A percentile compares a stretch with the other conserved stretches of the same genome.
phyloP scores from a whole-genome alignment of 2,113 vertebrate genomes.

The Salminus brasiliensis region DNA sequence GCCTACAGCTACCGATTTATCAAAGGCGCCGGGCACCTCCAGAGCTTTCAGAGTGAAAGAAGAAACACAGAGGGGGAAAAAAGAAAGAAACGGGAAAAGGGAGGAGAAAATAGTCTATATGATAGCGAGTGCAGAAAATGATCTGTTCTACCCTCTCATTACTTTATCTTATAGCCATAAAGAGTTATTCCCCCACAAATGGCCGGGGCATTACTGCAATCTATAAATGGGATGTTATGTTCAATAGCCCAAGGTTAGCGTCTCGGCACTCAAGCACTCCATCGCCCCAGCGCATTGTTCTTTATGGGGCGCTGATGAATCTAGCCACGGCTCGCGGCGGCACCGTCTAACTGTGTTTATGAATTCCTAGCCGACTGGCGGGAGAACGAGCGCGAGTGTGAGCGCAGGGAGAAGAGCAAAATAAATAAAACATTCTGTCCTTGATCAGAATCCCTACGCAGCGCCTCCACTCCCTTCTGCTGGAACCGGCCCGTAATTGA shows the following conservation, averaged over 20 bases:
- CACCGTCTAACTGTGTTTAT: slow-evolving; percentile 47
- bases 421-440: slow-evolving; percentile 35
- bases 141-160: slow-evolving; percentile 62
- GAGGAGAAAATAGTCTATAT: slow-evolving; percentile 42
- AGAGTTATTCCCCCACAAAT: slow-evolving; percentile 80
- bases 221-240: slow-evolving; percentile 76
- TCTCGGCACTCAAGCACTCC: slow-evolving; percentile 56
- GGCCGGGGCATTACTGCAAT: slow-evolving; percentile 69
- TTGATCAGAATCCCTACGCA: slow-evolving; percentile 27
- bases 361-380: slow-evolving; percentile 7
- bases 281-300: slow-evolving; percentile 49
- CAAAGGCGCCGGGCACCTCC: slow-evolving; percentile 59
- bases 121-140: slow-evolving; percentile 59
- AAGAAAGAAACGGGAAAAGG: neutral
- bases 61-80: slow-evolving; percentile 35
- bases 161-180: slow-evolving; percentile 75
- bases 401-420: slow-evolving; percentile 26
- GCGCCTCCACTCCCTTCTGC: neutral
- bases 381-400: slow-evolving; percentile 4
- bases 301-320: slow-evolving; percentile 41
- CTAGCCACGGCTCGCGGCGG: slow-evolving; percentile 19
- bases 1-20: slow-evolving; percentile 63
- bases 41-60: slow-evolving; percentile 51
- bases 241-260: slow-evolving; percentile 79
- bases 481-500: slow-evolving; percentile 24